phyloP scores from a whole-genome alignment of 2,113 vertebrate species.

The Sebastes schlegelii region DNA sequence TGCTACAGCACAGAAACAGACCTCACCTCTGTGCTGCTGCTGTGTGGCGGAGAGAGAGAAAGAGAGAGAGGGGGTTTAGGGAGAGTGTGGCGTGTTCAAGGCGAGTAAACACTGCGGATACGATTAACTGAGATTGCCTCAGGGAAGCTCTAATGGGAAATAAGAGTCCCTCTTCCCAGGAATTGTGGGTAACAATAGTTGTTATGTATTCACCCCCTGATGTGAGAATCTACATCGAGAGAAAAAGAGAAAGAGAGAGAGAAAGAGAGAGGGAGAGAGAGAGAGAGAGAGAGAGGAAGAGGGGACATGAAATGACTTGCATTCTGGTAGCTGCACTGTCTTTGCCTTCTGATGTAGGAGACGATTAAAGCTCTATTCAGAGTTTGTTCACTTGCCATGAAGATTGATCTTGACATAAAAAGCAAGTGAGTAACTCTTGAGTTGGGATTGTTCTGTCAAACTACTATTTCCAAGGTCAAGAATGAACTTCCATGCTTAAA shows the following conservation, averaged over 20 bases:
- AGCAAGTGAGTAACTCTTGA: background rate
- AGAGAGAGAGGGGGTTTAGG: slow-evolving; percentile 1
- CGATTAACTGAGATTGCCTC: slow-evolving; percentile 55
- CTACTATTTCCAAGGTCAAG: background rate
- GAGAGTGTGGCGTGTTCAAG: slow-evolving; percentile 27
- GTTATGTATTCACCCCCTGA: slow-evolving; percentile 24
- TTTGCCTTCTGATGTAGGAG: background rate
- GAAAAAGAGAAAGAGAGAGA: background rate
- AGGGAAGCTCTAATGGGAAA: slow-evolving; percentile 61
- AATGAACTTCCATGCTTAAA: background rate
- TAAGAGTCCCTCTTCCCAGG: slow-evolving; percentile 46
- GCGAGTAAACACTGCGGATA: slow-evolving; percentile 51
- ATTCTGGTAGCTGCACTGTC: background rate
- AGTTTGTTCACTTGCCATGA: background rate
- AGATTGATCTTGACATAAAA: background rate
- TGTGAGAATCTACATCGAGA: background rate
- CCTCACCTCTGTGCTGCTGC: slow-evolving; percentile 23
- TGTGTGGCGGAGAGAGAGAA: slow-evolving; percentile 3
- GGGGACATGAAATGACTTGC: slow-evolving; percentile 3
- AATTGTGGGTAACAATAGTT: slow-evolving; percentile 33
- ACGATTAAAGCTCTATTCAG: background rate
- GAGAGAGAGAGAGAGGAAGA: no score
- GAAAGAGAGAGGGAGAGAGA: no score
- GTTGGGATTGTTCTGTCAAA: background rate
- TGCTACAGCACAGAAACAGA: slow-evolving; percentile 7